Base-by-base conservation (phyloP, 2,888 invertebrate species). In the Drepana falcataria region DNA sequence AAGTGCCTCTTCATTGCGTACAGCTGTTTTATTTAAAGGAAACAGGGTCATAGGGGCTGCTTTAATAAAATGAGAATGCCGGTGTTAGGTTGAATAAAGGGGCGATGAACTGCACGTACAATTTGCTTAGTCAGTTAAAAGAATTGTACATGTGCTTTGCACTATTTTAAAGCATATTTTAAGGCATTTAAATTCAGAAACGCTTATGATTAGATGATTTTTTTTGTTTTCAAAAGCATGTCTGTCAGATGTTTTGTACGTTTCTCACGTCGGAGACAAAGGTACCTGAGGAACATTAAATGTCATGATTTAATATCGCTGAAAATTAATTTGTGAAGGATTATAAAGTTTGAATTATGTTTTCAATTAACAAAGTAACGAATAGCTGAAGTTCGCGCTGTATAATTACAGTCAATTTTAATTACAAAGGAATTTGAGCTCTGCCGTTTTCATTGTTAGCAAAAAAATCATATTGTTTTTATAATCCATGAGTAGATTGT, bases 21-120 rank as follows among this genome's bases (percentile, higher is more conserved):
- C 69, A 67, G 70, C 71, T 77, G 69, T 72, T 77, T 77, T 76
- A 76, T 76, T 76, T 77, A 71, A 70, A 64, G 62, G 66, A 79
- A 81, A 83, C 75, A 76, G 69, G 82, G 85, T 77, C 79, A 78
- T 69, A 75, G 70, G 63, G 71, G 66, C 66, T 76, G 78, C 71
- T 73, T 70, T 67, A 64, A 68, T 71, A 71, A 72, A 76, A 76
- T 75, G 69, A 64, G 62, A 63, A 73, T 69, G 66, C 71, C 65
- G 71, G 61, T 71, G 65, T 72, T 64, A 62, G 65, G 70, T 71
- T 68, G 72, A 73, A 73, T 73, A 66, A 64, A 68, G 80, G 21
- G 75, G 71, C 70, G 63, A 62, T 74, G 81, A 82, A 74, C 78
- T 66, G 60, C 53, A 54, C 37, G 55, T 53, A 59, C 64, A 61